These are phyloP conservation scores for Rhipidura dahli DNA, from an alignment of 2,113 vertebrate species.

Conservation along the genomic window DNA sequence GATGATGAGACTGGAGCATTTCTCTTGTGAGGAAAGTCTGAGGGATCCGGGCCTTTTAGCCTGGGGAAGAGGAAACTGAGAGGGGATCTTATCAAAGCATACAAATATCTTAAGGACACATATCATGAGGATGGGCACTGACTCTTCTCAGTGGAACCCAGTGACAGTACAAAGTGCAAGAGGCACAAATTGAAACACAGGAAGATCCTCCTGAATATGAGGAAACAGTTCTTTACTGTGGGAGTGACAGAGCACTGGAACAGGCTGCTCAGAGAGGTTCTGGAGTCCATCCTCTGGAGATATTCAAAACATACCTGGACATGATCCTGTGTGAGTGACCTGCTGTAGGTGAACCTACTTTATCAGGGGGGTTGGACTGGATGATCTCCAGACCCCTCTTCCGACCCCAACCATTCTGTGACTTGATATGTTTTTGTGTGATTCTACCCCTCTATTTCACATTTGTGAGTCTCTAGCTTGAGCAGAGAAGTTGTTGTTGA, in stretches of 20 bases:
- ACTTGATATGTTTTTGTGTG: background rate
- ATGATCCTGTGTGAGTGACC: background rate
- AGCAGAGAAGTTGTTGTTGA: background rate
- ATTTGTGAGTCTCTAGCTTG: background rate
- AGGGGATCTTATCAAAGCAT: background rate
- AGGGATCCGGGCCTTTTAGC: background rate
- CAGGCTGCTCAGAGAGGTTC: background rate
- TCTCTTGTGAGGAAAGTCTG: background rate
- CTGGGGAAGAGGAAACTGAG: background rate
- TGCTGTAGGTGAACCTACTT: background rate
- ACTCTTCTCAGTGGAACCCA: background rate
- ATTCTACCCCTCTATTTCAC: background rate
- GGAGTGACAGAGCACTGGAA: background rate
- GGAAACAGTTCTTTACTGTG: background rate
- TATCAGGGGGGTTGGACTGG: too few relatives aligned
- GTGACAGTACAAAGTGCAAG: background rate
- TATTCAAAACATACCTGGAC: background rate
- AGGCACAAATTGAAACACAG: background rate
- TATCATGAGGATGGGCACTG: background rate
- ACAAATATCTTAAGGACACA: background rate
- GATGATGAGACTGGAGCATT: background rate
- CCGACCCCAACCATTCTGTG: background rate
- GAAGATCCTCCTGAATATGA: background rate
- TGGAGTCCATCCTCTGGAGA: background rate
- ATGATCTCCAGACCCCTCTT: background rate